A percentile compares a stretch with the other conserved stretches of the same genome.
Evolutionary conservation across 2,113 vertebrate species (phyloP).

Genomic region (Halichoeres trimaculatus): DNA sequence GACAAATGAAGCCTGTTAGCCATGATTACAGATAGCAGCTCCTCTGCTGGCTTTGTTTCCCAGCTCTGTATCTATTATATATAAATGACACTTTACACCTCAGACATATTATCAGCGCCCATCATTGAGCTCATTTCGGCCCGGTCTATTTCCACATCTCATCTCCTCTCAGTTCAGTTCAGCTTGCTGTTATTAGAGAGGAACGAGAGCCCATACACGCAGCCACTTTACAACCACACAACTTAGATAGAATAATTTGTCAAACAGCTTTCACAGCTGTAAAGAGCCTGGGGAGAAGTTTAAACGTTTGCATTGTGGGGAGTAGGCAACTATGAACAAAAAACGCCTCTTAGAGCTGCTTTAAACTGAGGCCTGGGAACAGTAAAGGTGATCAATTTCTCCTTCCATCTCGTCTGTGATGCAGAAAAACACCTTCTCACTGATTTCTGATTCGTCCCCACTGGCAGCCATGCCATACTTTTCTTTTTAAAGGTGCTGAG

Average conservation of each 20-base stretch:
- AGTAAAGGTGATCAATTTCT: conserved; percentile 58
- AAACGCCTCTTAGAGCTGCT: conserved; percentile 35
- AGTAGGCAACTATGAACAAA: conserved; percentile 51
- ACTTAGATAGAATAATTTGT: conserved; percentile 65
- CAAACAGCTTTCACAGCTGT: conserved; percentile 53
- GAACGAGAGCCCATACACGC: conserved; percentile 60
- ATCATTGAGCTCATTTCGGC: conserved; percentile 34
- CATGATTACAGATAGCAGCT: neutral
- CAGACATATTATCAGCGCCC: conserved; percentile 33
- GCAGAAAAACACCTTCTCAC: conserved; percentile 41
- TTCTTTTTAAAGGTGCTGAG: conserved; percentile 11
- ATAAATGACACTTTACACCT: neutral
- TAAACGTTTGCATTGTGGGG: conserved; percentile 52
- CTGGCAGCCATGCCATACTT: conserved; percentile 21
- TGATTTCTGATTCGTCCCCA: conserved; percentile 33
- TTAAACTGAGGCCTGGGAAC: conserved; percentile 45
- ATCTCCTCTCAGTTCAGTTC: conserved; percentile 46
- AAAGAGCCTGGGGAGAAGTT: conserved; percentile 57
- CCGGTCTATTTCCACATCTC: conserved; percentile 68
- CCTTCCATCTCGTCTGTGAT: conserved; percentile 42
- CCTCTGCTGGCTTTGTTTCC: neutral
- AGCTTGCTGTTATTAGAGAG: conserved; percentile 53
- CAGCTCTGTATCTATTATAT: too few relatives aligned
- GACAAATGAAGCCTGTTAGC: neutral
- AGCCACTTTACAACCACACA: conserved; percentile 62